phyloP scores from a whole-genome alignment of 2,113 vertebrate species.

The Platycercus adscitus region DNA sequence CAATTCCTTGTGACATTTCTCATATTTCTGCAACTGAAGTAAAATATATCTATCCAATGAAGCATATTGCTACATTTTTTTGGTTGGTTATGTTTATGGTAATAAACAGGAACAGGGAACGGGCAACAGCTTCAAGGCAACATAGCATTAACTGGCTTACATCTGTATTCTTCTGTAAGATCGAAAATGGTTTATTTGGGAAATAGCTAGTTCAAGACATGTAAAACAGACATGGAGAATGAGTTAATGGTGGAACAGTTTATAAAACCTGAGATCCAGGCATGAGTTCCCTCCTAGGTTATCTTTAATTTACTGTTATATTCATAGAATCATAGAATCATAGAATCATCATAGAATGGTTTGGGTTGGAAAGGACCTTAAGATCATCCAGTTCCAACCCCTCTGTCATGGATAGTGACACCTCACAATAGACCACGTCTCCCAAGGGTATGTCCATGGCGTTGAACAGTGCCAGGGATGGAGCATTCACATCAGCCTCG shows the following conservation, averaged over 20 bases:
- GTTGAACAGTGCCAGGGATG: neutral
- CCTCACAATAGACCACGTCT: neutral
- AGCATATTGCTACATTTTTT: neutral
- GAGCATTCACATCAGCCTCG: neutral
- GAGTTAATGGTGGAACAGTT: neutral
- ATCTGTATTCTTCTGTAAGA: neutral
- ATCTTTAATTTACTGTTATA: neutral
- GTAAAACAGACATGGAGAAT: neutral
- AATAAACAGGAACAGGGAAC: neutral
- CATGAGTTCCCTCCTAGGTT: neutral
- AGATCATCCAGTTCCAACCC: neutral
- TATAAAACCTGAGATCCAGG: neutral
- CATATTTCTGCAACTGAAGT: neutral
- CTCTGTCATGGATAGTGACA: neutral
- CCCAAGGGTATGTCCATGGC: neutral
- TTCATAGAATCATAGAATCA: neutral
- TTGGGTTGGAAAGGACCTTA: neutral
- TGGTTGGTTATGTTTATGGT: neutral
- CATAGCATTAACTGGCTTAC: neutral
- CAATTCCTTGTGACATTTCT: neutral
- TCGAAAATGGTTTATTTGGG: neutral
- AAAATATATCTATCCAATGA: neutral
- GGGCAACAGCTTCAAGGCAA: neutral
- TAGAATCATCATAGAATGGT: neutral
- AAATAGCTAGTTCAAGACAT: neutral